Evolutionary conservation across 2,113 vertebrate species (phyloP).

Genomic region (Rhinogobius similis): DNA sequence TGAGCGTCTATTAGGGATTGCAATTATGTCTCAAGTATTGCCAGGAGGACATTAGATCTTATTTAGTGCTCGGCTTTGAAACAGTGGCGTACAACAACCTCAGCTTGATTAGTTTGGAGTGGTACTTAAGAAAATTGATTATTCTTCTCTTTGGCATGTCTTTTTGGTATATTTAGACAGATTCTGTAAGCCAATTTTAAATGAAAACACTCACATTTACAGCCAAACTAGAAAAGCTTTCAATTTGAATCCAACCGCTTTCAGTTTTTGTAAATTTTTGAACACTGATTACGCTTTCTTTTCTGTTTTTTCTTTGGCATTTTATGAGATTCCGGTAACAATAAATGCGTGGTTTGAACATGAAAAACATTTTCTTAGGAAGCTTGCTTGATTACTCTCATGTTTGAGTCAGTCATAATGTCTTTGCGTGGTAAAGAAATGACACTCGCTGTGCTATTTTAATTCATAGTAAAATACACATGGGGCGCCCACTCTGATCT

Average conservation of each 20-base stretch:
- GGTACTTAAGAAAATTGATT: constrained; percentile 38
- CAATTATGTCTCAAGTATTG: constrained; percentile 23
- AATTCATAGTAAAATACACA: constrained; percentile 33
- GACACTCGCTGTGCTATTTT: constrained; percentile 4
- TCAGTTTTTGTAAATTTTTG: neutral
- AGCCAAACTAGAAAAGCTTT: neutral
- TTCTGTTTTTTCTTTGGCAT: neutral
- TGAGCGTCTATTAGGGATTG: constrained; percentile 26
- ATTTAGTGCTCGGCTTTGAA: constrained; percentile 32
- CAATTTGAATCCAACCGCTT: neutral
- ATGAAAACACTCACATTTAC: constrained; percentile 8
- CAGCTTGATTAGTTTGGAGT: constrained; percentile 18
- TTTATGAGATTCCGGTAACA: neutral
- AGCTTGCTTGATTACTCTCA: neutral
- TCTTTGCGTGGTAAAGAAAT: constrained; percentile 4
- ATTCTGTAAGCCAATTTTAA: constrained; percentile 11
- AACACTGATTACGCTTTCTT: neutral
- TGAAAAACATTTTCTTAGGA: constrained; percentile 8
- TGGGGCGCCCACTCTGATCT: constrained; percentile 38
- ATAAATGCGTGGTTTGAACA: constrained; percentile 5
- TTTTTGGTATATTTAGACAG: constrained; percentile 3
- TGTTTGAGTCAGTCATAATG: neutral
- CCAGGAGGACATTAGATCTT: constrained; percentile 32
- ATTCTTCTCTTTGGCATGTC: constrained; percentile 6
- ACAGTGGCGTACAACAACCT: constrained; percentile 7